Base-by-base conservation (phyloP, 2,888 invertebrate genomes). In the Maniola hyperantus region DNA sequence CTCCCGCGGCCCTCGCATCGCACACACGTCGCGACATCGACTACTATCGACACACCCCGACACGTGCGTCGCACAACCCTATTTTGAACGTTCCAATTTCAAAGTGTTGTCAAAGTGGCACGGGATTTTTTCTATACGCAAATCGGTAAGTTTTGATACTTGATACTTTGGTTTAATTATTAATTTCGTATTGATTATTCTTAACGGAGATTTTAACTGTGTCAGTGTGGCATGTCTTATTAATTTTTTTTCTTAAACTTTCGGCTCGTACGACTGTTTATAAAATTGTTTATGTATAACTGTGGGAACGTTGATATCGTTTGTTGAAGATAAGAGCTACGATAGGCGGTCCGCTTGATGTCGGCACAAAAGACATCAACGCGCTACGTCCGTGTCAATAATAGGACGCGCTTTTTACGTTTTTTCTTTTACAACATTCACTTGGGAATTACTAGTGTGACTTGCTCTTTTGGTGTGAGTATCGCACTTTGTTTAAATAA, bases 1-100 rank as follows among this genome's bases (percentile, higher is more conserved):
- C 88, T 85, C 81, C 79, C 89, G 88, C 89, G 89, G 81, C 82
- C 81, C 73, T 79, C 83, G 83, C 79, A 77, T 75, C 78, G 84
- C 84, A 77, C 79, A 80, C 87, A 88, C 89, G 89, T 85, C 86
- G 85, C 83, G 82, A 53, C 51, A 62, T 60, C 51, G 42, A 53
- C 62, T 42, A 53, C 63, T 63, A 74, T 73, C 77, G 73, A 77
- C 76, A 76, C 71, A 76, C 76, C 79, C 77, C 83, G 83, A 87
- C 91, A 91, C 91, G 89, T 90, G 90, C 87, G 86, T 85, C 83
- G 82, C 84, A 82, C 89, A 89, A 85, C 89, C 86, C 88, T 87
- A 86, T 83, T 79, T 74, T 76, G 80, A 63, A 83, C 82, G 87
- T 88, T 89, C 85, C 81, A 88, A 79, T 83, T 83, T 78, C 74